Percentiles rank a stretch among this genome's conserved stretches.
These are phyloP conservation scores for Patella ulyssiponensis DNA, from an alignment of 2,888 invertebrate genomes.

Conservation along the genomic window DNA sequence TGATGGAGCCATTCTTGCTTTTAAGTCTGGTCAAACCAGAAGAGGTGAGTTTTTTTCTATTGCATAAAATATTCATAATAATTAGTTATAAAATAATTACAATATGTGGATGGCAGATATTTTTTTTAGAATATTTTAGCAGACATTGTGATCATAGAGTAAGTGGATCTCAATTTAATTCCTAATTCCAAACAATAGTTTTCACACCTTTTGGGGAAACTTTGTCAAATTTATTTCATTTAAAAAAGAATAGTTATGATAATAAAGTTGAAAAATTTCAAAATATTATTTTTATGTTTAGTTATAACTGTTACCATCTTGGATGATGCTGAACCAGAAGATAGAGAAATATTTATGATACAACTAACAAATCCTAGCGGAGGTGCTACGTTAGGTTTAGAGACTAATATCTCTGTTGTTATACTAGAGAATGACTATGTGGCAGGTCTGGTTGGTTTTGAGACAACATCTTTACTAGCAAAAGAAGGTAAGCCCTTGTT, in stretches of 20 bases:
- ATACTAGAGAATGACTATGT: constrained; percentile 70
- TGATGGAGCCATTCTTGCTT: constrained; percentile 68
- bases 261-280: too few relatives aligned
- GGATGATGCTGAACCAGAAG: constrained; percentile 65
- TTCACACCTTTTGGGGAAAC: background rate
- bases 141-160: too few relatives aligned
- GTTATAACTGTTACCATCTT: constrained; percentile 67
- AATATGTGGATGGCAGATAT: background rate
- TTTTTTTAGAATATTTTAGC: background rate
- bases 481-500: constrained; percentile 63
- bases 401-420: constrained; percentile 54
- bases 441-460: constrained; percentile 66
- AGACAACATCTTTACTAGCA: constrained; percentile 55
- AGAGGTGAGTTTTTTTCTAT: constrained; percentile 49
- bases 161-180: too few relatives aligned
- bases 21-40: constrained; percentile 57
- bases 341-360: constrained; percentile 61
- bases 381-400: constrained; percentile 57
- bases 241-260: background rate
- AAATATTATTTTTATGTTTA: constrained; percentile 39
- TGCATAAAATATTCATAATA: too few relatives aligned
- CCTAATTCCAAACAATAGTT: too few relatives aligned
- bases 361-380: constrained; percentile 58
- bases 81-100: background rate
- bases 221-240: background rate